Conservation (phyloP, 37 sponge, comb jelly and placozoan genomes). For the Lycopodina hypogea region DNA sequence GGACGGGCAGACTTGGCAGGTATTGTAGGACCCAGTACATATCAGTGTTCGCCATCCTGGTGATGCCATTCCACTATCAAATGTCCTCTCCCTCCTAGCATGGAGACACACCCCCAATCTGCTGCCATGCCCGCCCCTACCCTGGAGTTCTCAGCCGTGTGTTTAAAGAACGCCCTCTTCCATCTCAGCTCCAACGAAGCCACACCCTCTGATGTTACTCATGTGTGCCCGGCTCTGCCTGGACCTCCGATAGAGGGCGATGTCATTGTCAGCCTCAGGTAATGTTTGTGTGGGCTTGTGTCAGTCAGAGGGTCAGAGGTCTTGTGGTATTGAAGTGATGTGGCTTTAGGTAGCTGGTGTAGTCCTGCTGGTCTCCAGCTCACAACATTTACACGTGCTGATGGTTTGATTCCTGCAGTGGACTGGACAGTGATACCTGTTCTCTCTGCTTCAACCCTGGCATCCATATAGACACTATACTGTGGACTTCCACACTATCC, state of each 20-base stretch:
- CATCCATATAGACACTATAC: too few relatives aligned
- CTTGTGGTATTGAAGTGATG: too few relatives aligned
- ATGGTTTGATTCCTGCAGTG: too few relatives aligned
- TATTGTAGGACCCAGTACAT: neutral
- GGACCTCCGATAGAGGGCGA: constrained; percentile 68
- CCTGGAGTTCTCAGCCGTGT: constrained; percentile 89
- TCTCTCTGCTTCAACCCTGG: too few relatives aligned
- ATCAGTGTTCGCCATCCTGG: neutral
- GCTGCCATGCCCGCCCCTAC: constrained; percentile 88
- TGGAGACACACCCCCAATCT: constrained; percentile 35
- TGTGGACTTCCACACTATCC: too few relatives aligned
- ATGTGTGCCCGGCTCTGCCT: constrained; percentile 46
- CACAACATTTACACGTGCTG: too few relatives aligned
- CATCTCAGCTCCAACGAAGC: constrained; percentile 44
- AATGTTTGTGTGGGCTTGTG: neutral
- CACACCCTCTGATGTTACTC: neutral
- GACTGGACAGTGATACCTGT: too few relatives aligned
- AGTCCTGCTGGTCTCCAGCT: too few relatives aligned
- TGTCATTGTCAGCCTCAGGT: constrained; percentile 47
- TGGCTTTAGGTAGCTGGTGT: too few relatives aligned
- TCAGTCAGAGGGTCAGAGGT: too few relatives aligned
- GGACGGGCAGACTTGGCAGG: constrained; percentile 6
- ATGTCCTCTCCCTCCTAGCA: neutral
- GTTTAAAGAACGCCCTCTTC: constrained; percentile 88
- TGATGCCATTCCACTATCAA: neutral